Evolutionary conservation across 35 echinoderm and acorn worm genomes (phyloP), one percentile per base, ranked within the genome.

Genomic region (Nesometra sesokonis): DNA sequence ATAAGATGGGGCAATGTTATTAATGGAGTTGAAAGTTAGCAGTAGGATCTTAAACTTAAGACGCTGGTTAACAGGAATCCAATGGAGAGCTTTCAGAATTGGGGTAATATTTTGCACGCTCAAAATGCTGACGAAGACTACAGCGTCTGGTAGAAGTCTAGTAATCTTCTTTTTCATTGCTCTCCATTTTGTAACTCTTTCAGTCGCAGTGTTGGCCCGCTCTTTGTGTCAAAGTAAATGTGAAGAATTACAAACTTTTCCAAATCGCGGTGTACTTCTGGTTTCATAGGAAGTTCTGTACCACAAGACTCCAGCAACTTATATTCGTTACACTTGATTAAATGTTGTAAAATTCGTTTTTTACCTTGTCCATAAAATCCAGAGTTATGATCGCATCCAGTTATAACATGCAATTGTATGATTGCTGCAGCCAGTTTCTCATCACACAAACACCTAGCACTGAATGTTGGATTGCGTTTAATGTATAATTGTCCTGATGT

Each of bases 331-430:
- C 30, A 84, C 29, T 83, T 84, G 3, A 30, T 13, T 32, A 89
- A 37, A 34, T 82, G 82, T 35, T 35, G 5, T 84, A 79, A 35
- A 27, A 90, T 78, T 52, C 17, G 31, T 36, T 80, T 77, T 76
- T 89, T 89, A 1, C 88, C 43, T 76, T 31, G 37, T 36, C 80
- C 46, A 38, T 37, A 84, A 78, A 89, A 89, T 29, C 35, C 81
- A 84, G 88, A 88, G 47, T 89, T 89, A 78, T 90, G 88, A 37
- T 84, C 87, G 85, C 88, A 90, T 31, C 88, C 88, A 78, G 77
- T 90, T 33, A 85, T 35, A 31, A 85, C 81, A 78, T 90, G 88
- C 57, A 89, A 35, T 84, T 46, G 32, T 79, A 90, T 90, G 32
- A 90, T 90, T 80, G 88, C 84, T 90, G 43, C 30, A 84, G 88